A percentile compares a stretch with the other conserved stretches of the same genome.
Conservation (phyloP, 2,888 invertebrate genomes). For the Antheraea assamensis region DNA sequence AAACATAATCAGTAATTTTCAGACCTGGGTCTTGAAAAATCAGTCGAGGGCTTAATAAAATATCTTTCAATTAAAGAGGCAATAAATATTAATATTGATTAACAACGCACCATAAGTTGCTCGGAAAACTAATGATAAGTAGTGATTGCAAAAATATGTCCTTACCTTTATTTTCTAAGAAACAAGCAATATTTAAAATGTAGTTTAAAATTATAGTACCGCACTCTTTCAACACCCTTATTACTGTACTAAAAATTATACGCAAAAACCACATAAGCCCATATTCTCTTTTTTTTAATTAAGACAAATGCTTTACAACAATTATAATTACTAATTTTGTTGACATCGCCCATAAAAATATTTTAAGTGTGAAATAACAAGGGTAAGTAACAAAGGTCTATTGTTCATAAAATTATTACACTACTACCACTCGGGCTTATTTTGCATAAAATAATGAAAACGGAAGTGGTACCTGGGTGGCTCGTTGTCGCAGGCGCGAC, state of each 20-base stretch:
- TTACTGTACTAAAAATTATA: neutral
- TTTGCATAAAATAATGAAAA: constrained; percentile 71
- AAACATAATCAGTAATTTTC: no score
- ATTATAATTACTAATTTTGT: constrained; percentile 15
- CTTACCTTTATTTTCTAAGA: no score
- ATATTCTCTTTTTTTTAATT: neutral
- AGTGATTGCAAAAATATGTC: neutral
- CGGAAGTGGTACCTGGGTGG: constrained; percentile 50
- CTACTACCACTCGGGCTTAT: constrained; percentile 54
- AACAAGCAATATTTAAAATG: no score
- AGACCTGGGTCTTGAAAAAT: no score
- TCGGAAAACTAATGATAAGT: neutral
- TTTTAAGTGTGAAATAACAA: constrained; percentile 29
- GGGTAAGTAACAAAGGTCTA: constrained; percentile 53
- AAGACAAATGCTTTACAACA: neutral
- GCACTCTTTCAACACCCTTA: neutral
- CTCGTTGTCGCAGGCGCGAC: constrained; percentile 39
- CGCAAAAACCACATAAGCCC: neutral
- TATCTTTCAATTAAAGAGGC: no score
- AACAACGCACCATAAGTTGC: neutral
- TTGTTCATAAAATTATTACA: constrained; percentile 67
- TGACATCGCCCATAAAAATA: constrained; percentile 11
- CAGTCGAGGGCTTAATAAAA: no score
- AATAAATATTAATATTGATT: neutral
- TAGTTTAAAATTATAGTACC: no score